Evolutionary conservation across 1,140 invertebrate species (phyloP).

Genomic region (Thalassaphorura encarpata): DNA sequence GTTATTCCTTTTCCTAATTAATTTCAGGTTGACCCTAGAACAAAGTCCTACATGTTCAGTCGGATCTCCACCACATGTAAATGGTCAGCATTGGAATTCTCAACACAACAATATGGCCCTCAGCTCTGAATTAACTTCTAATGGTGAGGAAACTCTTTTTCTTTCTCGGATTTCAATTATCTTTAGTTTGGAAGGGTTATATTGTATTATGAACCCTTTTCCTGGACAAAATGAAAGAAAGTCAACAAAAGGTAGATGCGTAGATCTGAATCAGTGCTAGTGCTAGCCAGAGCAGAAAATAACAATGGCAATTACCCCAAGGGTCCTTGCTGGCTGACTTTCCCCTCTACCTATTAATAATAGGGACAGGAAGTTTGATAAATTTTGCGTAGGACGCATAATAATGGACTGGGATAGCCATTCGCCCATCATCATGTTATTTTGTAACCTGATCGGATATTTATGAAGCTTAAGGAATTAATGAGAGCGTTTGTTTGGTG

Average conservation of each 20-base stretch:
- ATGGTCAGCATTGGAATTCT: neutral
- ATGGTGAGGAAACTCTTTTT: slow-evolving; percentile 4
- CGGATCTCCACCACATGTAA: no score
- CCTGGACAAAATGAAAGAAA: neutral
- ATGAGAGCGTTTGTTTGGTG: neutral
- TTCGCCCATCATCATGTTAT: no score
- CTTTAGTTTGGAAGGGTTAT: neutral
- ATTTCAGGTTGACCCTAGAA: no score
- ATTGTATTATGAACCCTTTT: neutral
- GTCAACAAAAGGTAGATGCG: neutral
- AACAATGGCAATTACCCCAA: neutral
- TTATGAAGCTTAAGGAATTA: neutral
- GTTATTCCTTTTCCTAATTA: no score
- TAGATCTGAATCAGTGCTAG: neutral
- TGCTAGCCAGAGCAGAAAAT: neutral
- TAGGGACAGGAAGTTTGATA: no score
- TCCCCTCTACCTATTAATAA: no score
- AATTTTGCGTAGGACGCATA: neutral
- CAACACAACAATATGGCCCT: slow-evolving; percentile 27
- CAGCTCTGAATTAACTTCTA: slow-evolving; percentile 25
- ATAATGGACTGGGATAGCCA: neutral
- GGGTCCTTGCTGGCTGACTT: neutral
- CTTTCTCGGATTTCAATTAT: no score
- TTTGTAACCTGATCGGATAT: neutral
- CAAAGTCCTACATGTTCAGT: no score